Evolutionary conservation across 2,888 invertebrate genomes (phyloP).

Genomic region (Anoplius nigerrimus): DNA sequence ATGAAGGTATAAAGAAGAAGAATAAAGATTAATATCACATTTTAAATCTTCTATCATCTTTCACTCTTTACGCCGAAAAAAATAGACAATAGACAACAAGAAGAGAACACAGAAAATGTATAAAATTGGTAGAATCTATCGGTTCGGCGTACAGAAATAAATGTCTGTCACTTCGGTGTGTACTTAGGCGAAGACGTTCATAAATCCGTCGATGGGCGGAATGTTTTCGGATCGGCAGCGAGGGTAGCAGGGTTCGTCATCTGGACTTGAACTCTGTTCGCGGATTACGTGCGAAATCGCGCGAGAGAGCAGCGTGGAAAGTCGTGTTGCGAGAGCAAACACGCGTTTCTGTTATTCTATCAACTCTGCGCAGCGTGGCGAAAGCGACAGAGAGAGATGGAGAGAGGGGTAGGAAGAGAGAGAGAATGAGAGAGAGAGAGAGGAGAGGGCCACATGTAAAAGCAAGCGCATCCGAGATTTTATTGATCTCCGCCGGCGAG

Average conservation of each 20-base stretch:
- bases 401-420: slow-evolving; percentile 11
- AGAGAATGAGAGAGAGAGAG: slow-evolving; percentile 11
- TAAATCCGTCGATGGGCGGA: background rate
- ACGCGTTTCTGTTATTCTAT: slow-evolving; percentile 59
- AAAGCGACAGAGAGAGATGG: slow-evolving; percentile 27
- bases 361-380: slow-evolving; percentile 25
- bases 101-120: no score
- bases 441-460: slow-evolving; percentile 42
- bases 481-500: no score
- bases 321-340: slow-evolving; percentile 57
- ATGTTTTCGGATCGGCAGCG: background rate
- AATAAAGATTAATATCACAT: no score
- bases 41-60: no score
- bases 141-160: no score
- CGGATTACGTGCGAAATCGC: slow-evolving; percentile 56
- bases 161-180: no score
- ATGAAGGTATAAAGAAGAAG: no score
- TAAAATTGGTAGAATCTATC: no score
- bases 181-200: no score
- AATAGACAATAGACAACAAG: no score
- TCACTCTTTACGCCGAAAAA: no score
- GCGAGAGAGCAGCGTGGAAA: slow-evolving; percentile 31
- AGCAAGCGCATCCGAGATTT: slow-evolving; percentile 42
- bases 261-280: slow-evolving; percentile 37
- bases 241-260: slow-evolving; percentile 7